Evolutionary conservation across 1,140 invertebrate genomes (phyloP).

Genomic region (Aphaenogaster rudis): DNA sequence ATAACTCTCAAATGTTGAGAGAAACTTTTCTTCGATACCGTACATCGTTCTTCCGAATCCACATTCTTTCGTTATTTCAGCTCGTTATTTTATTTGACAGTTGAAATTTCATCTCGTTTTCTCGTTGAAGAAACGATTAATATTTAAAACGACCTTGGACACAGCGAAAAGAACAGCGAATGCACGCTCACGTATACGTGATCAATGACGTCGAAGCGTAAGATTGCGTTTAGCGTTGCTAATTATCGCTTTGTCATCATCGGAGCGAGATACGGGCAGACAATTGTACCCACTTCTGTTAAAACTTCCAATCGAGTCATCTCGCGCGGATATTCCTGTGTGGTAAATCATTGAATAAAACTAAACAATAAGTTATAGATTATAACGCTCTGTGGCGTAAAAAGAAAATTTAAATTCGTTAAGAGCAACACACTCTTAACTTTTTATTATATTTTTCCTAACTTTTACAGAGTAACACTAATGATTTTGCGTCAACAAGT

Average conservation of each 20-base stretch:
- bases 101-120: conserved; percentile 11
- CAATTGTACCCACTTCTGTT: conserved; percentile 18
- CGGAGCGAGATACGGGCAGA: conserved; percentile 9
- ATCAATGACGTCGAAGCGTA: not conserved
- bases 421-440: not conserved
- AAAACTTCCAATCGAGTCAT: conserved; percentile 8
- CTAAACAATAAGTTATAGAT: not conserved
- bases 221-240: conserved; percentile 47
- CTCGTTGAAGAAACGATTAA: not conserved
- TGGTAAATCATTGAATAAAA: not conserved
- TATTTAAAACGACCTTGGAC: not conserved
- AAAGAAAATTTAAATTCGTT: not conserved
- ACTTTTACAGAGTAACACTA: not conserved
- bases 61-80: not conserved
- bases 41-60: not conserved
- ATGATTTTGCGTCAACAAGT: not conserved
- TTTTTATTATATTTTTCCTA: not conserved
- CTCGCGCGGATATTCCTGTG: not conserved
- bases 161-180: not conserved
- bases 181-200: not conserved
- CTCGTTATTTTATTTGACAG: too few relatives aligned
- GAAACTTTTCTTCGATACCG: conserved; percentile 24
- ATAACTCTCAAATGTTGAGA: conserved; percentile 10
- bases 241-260: conserved; percentile 66
- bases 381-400: not conserved